These are phyloP conservation scores for Chrysolina haemoptera DNA, from an alignment of 2,888 invertebrate species.

Conservation along the genomic window DNA sequence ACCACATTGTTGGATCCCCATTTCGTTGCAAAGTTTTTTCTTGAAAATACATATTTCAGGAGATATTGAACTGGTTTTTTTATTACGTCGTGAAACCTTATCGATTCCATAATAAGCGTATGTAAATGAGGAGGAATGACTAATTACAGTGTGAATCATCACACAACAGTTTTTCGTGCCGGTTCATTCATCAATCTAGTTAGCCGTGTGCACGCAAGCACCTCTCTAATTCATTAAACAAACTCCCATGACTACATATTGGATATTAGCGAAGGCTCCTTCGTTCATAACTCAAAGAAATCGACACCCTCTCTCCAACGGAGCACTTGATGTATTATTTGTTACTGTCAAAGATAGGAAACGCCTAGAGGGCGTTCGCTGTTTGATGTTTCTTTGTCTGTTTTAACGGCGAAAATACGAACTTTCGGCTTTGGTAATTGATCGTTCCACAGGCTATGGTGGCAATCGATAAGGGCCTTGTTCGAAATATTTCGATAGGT, in stretches of 20 bases:
- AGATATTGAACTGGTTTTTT: too few species aligned
- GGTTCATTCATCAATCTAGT: constrained; percentile 30
- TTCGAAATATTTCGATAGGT: background rate
- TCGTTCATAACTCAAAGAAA: constrained; percentile 35
- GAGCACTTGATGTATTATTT: constrained; percentile 41
- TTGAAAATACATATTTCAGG: too few species aligned
- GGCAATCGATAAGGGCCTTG: background rate
- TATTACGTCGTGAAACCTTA: background rate
- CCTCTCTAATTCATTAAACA: constrained; percentile 21
- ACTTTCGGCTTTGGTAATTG: constrained; percentile 22
- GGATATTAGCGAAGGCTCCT: constrained; percentile 14
- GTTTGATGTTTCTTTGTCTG: constrained; percentile 44
- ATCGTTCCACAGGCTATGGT: background rate
- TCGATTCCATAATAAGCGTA: background rate
- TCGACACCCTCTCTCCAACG: constrained; percentile 33
- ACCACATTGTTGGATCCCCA: too few species aligned
- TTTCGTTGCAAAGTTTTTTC: too few species aligned
- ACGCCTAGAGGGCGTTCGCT: constrained; percentile 32
- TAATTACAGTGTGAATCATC: constrained; percentile 27
- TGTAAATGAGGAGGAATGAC: constrained; percentile 2
- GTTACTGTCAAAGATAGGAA: constrained; percentile 42
- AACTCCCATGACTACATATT: constrained; percentile 19
- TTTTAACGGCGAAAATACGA: constrained; percentile 14
- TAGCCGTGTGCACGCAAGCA: constrained; percentile 1
- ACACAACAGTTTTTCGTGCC: constrained; percentile 15